phyloP scores from a whole-genome alignment of 2,113 vertebrate species.

The Nibea albiflora region DNA sequence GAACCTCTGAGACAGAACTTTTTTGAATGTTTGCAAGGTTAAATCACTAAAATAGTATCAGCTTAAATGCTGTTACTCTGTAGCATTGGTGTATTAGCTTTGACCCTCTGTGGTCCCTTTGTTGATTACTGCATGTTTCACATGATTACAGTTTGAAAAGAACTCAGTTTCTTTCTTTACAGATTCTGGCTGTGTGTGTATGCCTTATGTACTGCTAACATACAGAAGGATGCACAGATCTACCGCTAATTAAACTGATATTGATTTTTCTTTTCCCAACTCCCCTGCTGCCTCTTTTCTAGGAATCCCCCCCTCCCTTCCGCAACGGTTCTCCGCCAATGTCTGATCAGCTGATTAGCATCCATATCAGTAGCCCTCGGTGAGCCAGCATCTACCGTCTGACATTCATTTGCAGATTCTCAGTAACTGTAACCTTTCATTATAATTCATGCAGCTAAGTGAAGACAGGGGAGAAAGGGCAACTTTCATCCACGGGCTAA shows the following conservation, averaged over 20 bases:
- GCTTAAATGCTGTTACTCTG: too few species aligned
- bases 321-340: constrained; percentile 5
- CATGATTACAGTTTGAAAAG: neutral
- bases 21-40: neutral
- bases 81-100: neutral
- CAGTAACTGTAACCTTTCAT: constrained; percentile 69
- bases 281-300: constrained; percentile 40
- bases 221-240: neutral
- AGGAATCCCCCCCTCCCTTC: constrained; percentile 28
- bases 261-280: constrained; percentile 38
- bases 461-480: constrained; percentile 55
- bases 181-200: too few species aligned
- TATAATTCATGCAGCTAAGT: constrained; percentile 28
- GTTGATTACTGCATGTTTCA: neutral
- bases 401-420: constrained; percentile 63
- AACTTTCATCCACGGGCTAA: constrained; percentile 19
- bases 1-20: neutral
- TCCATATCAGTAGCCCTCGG: constrained; percentile 25
- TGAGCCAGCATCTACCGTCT: constrained; percentile 33
- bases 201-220: neutral
- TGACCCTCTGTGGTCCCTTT: constrained; percentile 26
- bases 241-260: constrained; percentile 28
- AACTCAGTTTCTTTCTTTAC: neutral
- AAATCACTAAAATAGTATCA: neutral
- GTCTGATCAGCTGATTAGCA: constrained; percentile 55